A percentile compares a stretch with the other conserved stretches of the same genome.
phyloP scores from a whole-genome alignment of 2,888 invertebrate genomes.

The Apotomis turbidana region DNA sequence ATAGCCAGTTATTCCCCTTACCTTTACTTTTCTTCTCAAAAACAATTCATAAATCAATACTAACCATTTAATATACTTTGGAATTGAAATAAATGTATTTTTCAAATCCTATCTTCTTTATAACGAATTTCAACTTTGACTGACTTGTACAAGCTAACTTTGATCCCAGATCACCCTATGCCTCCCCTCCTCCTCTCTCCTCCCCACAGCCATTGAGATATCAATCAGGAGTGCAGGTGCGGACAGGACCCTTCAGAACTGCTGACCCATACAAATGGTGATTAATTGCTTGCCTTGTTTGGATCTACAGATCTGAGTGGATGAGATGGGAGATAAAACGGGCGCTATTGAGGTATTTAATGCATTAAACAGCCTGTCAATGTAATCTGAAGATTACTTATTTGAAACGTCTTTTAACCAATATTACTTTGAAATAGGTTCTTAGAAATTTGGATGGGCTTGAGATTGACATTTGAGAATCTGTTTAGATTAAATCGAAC shows the following conservation, averaged over 20 bases:
- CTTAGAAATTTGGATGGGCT: too few species aligned
- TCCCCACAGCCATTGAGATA: constrained; percentile 21
- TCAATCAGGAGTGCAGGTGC: constrained; percentile 29
- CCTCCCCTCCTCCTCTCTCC: neutral
- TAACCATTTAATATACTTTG: too few species aligned
- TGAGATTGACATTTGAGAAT: too few species aligned
- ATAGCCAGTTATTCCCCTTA: too few species aligned
- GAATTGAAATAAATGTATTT: neutral
- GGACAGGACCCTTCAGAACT: neutral
- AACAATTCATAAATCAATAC: too few species aligned
- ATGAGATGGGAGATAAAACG: constrained; percentile 6
- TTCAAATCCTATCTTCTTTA: neutral
- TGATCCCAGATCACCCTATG: constrained; percentile 2
- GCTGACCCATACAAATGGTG: constrained; percentile 27
- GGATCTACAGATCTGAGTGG: neutral
- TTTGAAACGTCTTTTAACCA: too few species aligned
- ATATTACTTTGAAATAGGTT: too few species aligned
- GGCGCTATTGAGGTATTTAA: neutral
- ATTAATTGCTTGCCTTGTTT: constrained; percentile 12
- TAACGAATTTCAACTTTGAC: neutral
- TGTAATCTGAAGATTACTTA: too few species aligned
- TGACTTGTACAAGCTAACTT: constrained; percentile 26
- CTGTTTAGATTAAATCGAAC: too few species aligned
- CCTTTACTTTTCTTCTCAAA: too few species aligned
- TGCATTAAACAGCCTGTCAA: neutral